Evolutionary conservation across 1,140 invertebrate genomes (phyloP).

Genomic region (Drosophila sechellia): DNA sequence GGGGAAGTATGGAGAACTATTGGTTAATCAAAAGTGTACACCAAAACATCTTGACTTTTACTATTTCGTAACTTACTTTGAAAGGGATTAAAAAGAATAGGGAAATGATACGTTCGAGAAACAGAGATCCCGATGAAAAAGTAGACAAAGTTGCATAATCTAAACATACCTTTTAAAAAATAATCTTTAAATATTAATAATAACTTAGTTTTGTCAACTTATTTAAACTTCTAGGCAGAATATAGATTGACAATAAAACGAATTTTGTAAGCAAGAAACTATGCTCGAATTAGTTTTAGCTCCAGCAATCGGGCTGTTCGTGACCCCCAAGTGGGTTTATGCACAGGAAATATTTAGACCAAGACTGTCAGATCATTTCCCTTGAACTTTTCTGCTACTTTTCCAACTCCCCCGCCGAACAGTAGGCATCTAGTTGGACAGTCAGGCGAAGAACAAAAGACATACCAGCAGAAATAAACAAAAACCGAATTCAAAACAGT

Average conservation of each 20-base stretch:
- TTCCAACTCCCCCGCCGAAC: constrained; percentile 28
- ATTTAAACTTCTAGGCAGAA: no score
- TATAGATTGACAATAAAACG: no score
- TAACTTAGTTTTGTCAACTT: no score
- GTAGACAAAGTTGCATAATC: no score
- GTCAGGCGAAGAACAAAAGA: constrained; percentile 50
- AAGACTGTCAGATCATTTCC: constrained; percentile 40
- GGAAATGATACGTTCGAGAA: no score
- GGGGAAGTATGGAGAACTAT: not conserved
- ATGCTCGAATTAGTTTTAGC: not conserved
- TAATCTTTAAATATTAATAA: no score
- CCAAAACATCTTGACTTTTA: not conserved
- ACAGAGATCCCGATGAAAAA: no score
- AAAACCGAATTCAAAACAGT: constrained; percentile 65
- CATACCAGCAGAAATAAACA: constrained; percentile 45
- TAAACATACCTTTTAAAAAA: no score
- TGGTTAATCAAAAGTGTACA: not conserved
- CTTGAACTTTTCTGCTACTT: constrained; percentile 38
- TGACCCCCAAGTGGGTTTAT: constrained; percentile 27
- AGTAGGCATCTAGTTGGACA: constrained; percentile 37
- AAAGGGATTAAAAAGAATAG: no score
- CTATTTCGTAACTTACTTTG: no score
- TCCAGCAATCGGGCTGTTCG: not conserved
- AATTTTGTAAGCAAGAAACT: no score
- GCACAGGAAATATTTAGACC: constrained; percentile 44